phyloP scores from a whole-genome alignment of 2,113 vertebrate species.

The Pyxicephalus adspersus region DNA sequence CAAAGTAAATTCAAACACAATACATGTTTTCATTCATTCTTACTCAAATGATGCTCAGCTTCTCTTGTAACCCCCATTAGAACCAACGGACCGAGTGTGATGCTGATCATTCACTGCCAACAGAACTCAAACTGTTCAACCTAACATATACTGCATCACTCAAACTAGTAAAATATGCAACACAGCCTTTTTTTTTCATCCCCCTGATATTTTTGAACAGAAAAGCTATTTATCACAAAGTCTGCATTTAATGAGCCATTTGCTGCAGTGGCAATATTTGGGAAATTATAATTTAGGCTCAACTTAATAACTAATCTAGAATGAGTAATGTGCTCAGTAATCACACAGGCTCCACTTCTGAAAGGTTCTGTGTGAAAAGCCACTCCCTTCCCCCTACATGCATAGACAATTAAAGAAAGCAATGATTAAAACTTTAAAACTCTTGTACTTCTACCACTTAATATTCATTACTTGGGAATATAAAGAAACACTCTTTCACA shows the following conservation, averaged over 20 bases:
- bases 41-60: no score
- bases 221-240: slow-evolving; percentile 54
- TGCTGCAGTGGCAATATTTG: slow-evolving; percentile 56
- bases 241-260: slow-evolving; percentile 57
- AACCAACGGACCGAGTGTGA: no score
- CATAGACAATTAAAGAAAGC: neutral
- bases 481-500: no score
- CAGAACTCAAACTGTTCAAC: no score
- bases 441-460: neutral
- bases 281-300: slow-evolving; percentile 56
- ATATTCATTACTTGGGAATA: no score
- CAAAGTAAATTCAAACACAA: no score
- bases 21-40: no score
- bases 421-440: neutral
- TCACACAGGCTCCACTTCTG: slow-evolving; percentile 7
- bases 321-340: slow-evolving; percentile 51
- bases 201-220: slow-evolving; percentile 3
- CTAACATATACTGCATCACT: no score
- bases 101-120: no score
- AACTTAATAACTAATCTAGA: slow-evolving; percentile 54
- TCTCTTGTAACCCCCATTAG: no score
- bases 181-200: neutral
- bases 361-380: neutral
- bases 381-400: neutral
- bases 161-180: slow-evolving; percentile 22